Conservation (phyloP, 1,140 invertebrate species). For the Vollenhovia emeryi region DNA sequence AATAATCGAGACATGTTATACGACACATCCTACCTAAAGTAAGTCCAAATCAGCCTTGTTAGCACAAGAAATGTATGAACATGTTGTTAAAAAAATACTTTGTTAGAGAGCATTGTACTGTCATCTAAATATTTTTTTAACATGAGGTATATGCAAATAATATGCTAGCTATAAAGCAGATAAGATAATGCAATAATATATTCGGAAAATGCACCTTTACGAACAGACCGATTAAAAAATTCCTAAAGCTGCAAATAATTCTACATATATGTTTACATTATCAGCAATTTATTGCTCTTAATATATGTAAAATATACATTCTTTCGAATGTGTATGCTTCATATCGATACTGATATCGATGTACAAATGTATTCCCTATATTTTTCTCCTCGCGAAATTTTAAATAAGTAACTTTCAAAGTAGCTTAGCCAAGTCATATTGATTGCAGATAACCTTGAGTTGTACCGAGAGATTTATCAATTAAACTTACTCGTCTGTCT, state of each 20-base stretch:
- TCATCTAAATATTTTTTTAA: slow-evolving; percentile 14
- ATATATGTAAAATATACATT: not conserved
- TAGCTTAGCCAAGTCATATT: not conserved
- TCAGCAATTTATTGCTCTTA: not conserved
- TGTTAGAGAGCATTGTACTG: not conserved
- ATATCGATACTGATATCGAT: not conserved
- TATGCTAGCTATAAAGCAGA: not conserved
- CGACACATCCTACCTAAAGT: slow-evolving; percentile 85
- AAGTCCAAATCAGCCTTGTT: slow-evolving; percentile 86
- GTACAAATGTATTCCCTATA: not conserved
- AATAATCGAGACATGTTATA: not conserved
- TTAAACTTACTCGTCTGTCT: slow-evolving; percentile 85
- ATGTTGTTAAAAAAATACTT: slow-evolving; percentile 67
- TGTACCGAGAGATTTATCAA: not conserved
- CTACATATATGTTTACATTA: not conserved
- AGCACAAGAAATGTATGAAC: slow-evolving; percentile 78
- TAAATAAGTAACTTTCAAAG: not conserved
- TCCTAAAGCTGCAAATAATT: not conserved
- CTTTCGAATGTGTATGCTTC: not conserved
- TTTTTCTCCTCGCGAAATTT: not conserved
- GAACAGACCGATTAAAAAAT: not conserved
- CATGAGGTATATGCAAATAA: slow-evolving; percentile 26
- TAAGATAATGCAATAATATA: slow-evolving; percentile 11
- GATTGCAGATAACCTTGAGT: not conserved
- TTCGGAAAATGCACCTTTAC: not conserved